Evolutionary conservation across 37 sponge, comb jelly and placozoan species (phyloP).

Genomic region (Halisarca cf. caerulea): DNA sequence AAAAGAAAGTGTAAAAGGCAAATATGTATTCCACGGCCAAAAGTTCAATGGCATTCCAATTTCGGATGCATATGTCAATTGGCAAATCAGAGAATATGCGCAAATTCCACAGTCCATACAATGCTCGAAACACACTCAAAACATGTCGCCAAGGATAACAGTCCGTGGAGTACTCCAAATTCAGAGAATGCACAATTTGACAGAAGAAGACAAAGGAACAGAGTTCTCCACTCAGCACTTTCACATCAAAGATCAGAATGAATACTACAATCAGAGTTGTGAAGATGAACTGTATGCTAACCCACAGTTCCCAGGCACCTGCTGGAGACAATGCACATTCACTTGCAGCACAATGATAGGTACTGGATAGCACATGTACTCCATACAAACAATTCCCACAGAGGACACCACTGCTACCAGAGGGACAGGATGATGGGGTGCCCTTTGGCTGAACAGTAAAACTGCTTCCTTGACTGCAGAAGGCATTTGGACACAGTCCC

Average conservation of each 20-base stretch:
- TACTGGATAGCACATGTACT: neutral
- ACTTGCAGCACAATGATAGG: neutral
- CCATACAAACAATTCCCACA: neutral
- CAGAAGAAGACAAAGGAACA: slow-evolving; percentile 19
- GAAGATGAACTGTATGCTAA: neutral
- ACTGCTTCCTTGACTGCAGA: too few species aligned
- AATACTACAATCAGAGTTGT: neutral
- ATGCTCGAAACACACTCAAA: neutral
- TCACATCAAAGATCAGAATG: neutral
- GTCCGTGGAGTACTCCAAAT: neutral
- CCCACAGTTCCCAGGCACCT: neutral
- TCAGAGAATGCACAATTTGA: neutral
- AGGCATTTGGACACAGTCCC: too few species aligned
- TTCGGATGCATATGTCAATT: slow-evolving; percentile 15
- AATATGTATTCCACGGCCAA: slow-evolving; percentile 33
- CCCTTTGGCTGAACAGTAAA: too few species aligned
- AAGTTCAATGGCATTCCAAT: slow-evolving; percentile 18
- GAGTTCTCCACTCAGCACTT: neutral
- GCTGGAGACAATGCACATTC: neutral
- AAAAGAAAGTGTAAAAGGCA: slow-evolving; percentile 45
- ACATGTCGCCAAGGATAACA: neutral
- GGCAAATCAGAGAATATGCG: neutral
- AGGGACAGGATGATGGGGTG: too few species aligned
- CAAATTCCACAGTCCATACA: neutral
- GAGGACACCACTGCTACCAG: neutral